Percentiles rank a stretch among this genome's conserved stretches.
These are phyloP conservation scores for Trissolcus basalis DNA, from an alignment of 1,140 invertebrate species.

Conservation along the genomic window DNA sequence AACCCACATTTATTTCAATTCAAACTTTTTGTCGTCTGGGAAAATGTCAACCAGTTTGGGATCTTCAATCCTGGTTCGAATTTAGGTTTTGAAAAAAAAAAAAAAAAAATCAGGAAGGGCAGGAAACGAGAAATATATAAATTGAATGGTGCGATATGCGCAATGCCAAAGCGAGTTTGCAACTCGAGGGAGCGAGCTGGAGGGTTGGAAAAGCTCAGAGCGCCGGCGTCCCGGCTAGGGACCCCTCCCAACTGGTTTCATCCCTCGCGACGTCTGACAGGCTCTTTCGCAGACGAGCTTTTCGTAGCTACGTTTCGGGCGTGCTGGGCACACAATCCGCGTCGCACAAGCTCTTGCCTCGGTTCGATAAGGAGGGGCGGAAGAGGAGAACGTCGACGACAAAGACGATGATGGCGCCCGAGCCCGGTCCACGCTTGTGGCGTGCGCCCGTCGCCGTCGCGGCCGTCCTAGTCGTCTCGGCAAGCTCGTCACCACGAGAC, in stretches of 20 bases:
- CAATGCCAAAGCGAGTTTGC: constrained; percentile 4
- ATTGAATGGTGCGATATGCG: constrained; percentile 17
- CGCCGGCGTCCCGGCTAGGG: constrained; percentile 42
- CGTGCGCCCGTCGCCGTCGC: constrained; percentile 36
- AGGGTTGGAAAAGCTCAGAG: constrained; percentile 48
- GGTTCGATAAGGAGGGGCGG: constrained; percentile 51
- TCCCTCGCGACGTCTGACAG: constrained; percentile 58
- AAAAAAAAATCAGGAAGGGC: too few species aligned
- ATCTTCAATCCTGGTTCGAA: too few species aligned
- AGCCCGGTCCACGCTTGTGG: constrained; percentile 44
- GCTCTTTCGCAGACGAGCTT: constrained; percentile 51
- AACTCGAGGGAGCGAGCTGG: neutral
- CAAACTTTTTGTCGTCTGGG: too few species aligned
- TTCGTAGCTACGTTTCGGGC: constrained; percentile 36
- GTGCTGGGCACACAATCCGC: constrained; percentile 33
- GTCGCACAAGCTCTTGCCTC: constrained; percentile 22
- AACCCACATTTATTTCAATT: too few species aligned
- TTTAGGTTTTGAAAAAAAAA: too few species aligned
- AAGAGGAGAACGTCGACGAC: constrained; percentile 50
- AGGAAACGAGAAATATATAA: too few species aligned
- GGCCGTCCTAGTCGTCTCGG: constrained; percentile 37
- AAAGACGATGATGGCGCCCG: constrained; percentile 53
- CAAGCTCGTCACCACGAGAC: constrained; percentile 45
- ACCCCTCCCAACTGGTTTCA: constrained; percentile 50
- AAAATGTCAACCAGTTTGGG: too few species aligned